Evolutionary conservation across 2,888 invertebrate species (phyloP), one percentile per base, ranked within the genome.

Genomic region (Rhogogaster chlorosoma): DNA sequence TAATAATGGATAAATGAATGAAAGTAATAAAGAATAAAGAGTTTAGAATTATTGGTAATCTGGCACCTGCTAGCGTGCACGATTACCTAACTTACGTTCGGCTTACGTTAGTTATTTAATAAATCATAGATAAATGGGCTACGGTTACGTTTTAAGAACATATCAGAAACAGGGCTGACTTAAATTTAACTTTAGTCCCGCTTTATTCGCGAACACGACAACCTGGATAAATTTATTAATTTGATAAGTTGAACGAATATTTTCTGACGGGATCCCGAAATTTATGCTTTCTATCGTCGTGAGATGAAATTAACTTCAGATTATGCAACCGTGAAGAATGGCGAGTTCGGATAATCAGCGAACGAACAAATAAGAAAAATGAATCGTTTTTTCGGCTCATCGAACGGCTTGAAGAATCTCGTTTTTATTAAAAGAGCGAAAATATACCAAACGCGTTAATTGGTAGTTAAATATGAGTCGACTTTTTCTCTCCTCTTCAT

Each of bases 61-160:
- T 36, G 70, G 36, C 36, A 2, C 32, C 70, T 71, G 70, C 53
- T 70, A 36, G 70, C 38, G 70, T 71, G 70, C 70, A 3, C 38
- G n/a, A 18, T 71, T 10, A 32, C 38, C 26, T 29, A 2, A 45
- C 12, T 53, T 53, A n/a, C 53, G 53, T 71, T 71, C n/a, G n/a
- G n/a, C 70, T 71, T 36, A n/a, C 32, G n/a, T 71, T 38, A 38
- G 70, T 71, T 32, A n/a, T 71, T 71, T 71, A n/a, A 71, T 36
- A n/a, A 4, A n/a, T 38, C 38, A 2, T 61, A 61, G 7, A 12
- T 71, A 38, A 71, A 36, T 32, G 70, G 70, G n/a, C 38, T 71
- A 38, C 15, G 22, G 70, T 71, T 71, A 36, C 70, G 38, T 36
- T n/a, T n/a, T 38, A 71, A 38, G 38, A 38, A 71, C 70, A 71